These are phyloP conservation scores for Hypolimnas misippus DNA, from an alignment of 2,888 invertebrate genomes.

Conservation along the genomic window DNA sequence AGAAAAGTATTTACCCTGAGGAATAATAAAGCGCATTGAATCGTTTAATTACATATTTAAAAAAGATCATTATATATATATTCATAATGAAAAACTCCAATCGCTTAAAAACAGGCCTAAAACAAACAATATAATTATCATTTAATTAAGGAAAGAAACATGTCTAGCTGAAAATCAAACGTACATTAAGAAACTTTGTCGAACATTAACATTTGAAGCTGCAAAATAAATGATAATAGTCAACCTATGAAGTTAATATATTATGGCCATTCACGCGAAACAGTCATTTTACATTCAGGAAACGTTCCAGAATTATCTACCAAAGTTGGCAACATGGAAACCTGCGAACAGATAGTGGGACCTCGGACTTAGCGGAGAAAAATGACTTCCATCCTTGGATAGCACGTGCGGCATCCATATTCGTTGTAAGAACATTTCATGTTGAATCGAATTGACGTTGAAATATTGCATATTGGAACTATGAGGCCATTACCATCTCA, in stretches of 20 bases:
- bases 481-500: conserved; percentile 28
- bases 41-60: conserved; percentile 32
- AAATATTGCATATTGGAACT: conserved; percentile 37
- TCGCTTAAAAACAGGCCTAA: not conserved
- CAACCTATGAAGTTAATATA: conserved; percentile 35
- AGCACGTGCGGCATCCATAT: conserved; percentile 51
- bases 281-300: conserved; percentile 58
- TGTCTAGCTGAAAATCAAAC: not conserved
- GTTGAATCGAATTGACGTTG: conserved; percentile 36
- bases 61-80: conserved; percentile 21
- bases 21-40: conserved; percentile 36
- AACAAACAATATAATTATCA: not conserved
- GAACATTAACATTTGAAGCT: conserved; percentile 26
- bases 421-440: conserved; percentile 15
- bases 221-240: conserved; percentile 27
- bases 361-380: conserved; percentile 53
- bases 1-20: conserved; percentile 33
- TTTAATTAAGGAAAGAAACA: not conserved
- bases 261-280: conserved; percentile 35
- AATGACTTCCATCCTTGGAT: conserved; percentile 56
- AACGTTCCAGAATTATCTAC: conserved; percentile 57
- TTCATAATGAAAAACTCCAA: not conserved
- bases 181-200: conserved; percentile 31
- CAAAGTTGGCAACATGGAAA: conserved; percentile 57
- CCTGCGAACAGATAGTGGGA: conserved; percentile 59